A percentile compares a stretch with the other conserved stretches of the same genome.
phyloP scores from a whole-genome alignment of 2,113 vertebrate species.

The Apodemus sylvaticus region DNA sequence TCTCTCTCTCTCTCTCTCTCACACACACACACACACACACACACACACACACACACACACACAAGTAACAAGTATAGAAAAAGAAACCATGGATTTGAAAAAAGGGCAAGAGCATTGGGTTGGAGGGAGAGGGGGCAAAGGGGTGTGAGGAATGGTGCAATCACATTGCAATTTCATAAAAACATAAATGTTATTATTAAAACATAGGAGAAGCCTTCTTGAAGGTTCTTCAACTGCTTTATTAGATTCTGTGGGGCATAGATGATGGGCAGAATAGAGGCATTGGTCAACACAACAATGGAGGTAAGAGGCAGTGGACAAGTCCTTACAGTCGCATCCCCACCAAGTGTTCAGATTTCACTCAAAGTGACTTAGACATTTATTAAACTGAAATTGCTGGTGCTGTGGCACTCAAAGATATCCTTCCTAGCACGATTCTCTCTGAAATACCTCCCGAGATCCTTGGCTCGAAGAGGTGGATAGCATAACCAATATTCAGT shows the following conservation, averaged over 20 bases:
- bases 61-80: not conserved
- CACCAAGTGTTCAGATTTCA: not conserved
- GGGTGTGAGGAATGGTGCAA: not conserved
- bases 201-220: not conserved
- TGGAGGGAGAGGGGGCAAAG: not conserved
- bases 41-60: not conserved
- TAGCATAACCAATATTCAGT: not conserved
- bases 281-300: accelerated
- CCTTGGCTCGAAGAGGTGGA: not conserved
- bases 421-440: not conserved
- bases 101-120: not conserved
- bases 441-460: slow-evolving; percentile 4
- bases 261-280: accelerated
- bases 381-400: not conserved
- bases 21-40: not conserved
- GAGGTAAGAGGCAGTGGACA: accelerated
- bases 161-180: not conserved
- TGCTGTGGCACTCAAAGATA: not conserved
- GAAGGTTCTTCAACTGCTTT: not conserved
- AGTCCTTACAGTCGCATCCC: no score
- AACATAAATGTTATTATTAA: not conserved
- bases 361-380: not conserved
- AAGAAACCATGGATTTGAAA: not conserved
- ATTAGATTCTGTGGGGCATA: not conserved
- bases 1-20: no score